Evolutionary conservation across 1,140 invertebrate genomes (phyloP).

Genomic region (Eueides isabella): DNA sequence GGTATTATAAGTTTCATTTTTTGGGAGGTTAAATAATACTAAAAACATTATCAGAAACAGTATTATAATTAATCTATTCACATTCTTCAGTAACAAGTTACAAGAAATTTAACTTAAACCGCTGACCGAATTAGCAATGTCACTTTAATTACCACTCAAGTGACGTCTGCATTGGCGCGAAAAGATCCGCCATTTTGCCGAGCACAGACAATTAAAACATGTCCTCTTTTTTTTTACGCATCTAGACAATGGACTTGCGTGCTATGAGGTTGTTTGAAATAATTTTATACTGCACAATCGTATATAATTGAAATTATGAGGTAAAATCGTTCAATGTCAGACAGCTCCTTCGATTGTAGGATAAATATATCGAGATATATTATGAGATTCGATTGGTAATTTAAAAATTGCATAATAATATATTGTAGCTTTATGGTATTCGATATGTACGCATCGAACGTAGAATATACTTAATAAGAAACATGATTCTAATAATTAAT

Average conservation of each 20-base stretch:
- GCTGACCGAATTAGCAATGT: constrained; percentile 5
- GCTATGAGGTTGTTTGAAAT: constrained; percentile 19
- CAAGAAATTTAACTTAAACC: constrained; percentile 6
- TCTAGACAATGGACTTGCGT: constrained; percentile 32
- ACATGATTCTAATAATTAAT: neutral
- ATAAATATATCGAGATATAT: constrained; percentile 13
- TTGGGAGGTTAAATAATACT: too few relatives aligned
- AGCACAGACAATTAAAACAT: constrained; percentile 29
- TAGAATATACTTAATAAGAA: neutral
- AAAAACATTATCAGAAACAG: too few relatives aligned
- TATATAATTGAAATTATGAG: constrained; percentile 21
- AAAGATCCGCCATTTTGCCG: constrained; percentile 27
- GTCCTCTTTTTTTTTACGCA: constrained; percentile 22
- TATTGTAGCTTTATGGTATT: neutral
- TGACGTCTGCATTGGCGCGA: constrained; percentile 25
- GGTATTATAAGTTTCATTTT: too few relatives aligned
- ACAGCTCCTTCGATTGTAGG: constrained; percentile 10
- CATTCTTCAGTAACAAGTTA: neutral
- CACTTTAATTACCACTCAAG: constrained; percentile 15
- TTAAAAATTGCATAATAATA: neutral
- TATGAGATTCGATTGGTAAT: neutral
- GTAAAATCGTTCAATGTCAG: constrained; percentile 21
- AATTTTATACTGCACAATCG: constrained; percentile 27
- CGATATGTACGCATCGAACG: neutral
- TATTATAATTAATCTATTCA: too few relatives aligned